Evolutionary conservation across 2,113 vertebrate species (phyloP).

Genomic region (Sylvia atricapilla): DNA sequence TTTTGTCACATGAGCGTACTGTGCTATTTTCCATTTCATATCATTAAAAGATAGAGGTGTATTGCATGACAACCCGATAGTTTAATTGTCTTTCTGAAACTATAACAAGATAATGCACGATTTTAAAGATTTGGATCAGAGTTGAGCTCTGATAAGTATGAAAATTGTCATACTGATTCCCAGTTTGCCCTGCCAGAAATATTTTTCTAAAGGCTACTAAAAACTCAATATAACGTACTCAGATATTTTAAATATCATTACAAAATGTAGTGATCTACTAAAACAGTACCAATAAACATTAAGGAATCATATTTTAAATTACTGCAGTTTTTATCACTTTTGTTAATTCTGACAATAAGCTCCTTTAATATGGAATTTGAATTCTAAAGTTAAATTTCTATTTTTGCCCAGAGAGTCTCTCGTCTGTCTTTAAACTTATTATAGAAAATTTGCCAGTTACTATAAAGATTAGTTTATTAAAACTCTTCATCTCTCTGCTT

Average conservation of each 20-base stretch:
- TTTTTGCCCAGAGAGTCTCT: background rate
- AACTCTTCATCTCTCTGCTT: background rate
- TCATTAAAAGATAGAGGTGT: background rate
- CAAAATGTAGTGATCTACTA: background rate
- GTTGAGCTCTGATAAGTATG: background rate
- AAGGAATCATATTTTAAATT: background rate
- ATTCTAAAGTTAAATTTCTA: background rate
- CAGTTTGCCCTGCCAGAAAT: background rate
- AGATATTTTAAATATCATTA: background rate
- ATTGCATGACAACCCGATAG: background rate
- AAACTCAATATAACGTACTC: background rate
- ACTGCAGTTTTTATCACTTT: background rate
- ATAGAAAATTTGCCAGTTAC: background rate
- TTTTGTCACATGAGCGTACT: background rate
- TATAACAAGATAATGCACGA: background rate
- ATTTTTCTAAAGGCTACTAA: background rate
- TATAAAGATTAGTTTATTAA: conserved; percentile 1
- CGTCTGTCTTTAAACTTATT: background rate
- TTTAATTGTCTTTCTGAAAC: background rate
- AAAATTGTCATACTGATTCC: background rate
- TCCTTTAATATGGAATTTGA: background rate
- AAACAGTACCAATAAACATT: background rate
- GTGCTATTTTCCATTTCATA: background rate
- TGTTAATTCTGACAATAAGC: background rate
- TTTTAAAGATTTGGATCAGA: background rate